Base-by-base conservation (phyloP, 2,797 vertebrate species). In the Heterohyrax brucei region DNA sequence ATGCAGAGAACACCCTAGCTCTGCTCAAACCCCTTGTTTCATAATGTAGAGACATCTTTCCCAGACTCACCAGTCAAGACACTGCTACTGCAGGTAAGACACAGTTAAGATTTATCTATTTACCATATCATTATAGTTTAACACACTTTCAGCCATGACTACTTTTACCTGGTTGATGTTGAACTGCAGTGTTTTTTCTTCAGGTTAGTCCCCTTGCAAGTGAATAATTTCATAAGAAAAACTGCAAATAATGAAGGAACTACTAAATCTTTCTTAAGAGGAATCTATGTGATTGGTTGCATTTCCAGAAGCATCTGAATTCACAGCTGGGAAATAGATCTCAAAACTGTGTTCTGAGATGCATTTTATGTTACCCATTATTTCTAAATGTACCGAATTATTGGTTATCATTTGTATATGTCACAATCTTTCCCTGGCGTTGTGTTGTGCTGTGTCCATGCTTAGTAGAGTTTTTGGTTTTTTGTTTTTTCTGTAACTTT, bases 51-150 rank as follows among this genome's bases (percentile, higher is more conserved):
- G 98, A 95, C 91, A 87, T 97, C 97, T 97, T 97, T 93, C 92
- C 92, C 87, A 97, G 97, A 97, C 96, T 97, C 98, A 96, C 85
- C 97, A 96, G 86, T 97, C 98, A 97, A 98, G 97, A 96, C 96
- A 96, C 95, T 96, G 95, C 98, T 95, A 97, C 97, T 88, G 77
- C 98, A 98, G 98, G 98, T 99, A 99, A 98, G 98, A 95, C 3
- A 5, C 97, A 93, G 95, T 90, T 96, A 93, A 98, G 98, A 98
- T 98, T 98, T 98, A 96, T 97, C 87, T 87, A 0, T 98, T 96
- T 94, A 96, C 97, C 96, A 97, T 98, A 97, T 96, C 96, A 95
- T 97, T 95, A 91, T 83, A 94, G 96, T 95, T 93, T 96, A 91
- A 94, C 87, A 1, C 96, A 93, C 93, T 97, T 97, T 94, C 97